These are phyloP conservation scores for Tragelaphus scriptus DNA, from an alignment of 2,113 vertebrate species.

Conservation along the genomic window DNA sequence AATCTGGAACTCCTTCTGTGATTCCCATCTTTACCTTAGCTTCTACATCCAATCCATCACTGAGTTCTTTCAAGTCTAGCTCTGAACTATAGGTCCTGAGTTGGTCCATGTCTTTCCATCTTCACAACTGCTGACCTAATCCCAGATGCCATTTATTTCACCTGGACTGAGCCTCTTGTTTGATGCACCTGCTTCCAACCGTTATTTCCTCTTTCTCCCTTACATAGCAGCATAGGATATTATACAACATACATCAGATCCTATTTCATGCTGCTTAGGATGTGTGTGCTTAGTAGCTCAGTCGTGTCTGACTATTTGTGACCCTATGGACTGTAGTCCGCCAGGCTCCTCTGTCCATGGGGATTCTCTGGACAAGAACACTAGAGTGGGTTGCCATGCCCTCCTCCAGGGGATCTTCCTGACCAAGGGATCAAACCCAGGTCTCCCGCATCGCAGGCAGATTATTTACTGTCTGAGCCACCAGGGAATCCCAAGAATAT, in stretches of 20 bases:
- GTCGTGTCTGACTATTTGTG: not conserved
- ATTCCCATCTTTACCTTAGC: not conserved
- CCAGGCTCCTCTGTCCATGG: not conserved
- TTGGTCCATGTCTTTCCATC: not conserved
- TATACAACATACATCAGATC: not conserved
- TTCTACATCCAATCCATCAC: not conserved
- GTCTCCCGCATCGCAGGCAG: not conserved
- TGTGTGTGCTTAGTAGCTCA: not conserved
- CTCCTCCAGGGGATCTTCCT: not conserved
- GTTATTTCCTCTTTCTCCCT: not conserved
- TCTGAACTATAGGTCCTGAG: not conserved
- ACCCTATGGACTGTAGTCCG: not conserved
- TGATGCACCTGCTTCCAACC: not conserved
- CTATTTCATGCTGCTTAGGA: not conserved
- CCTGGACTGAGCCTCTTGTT: not conserved
- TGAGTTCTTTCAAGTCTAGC: not conserved
- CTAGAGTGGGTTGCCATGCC: not conserved
- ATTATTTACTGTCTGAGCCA: not conserved
- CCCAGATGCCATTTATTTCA: not conserved
- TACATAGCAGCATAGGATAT: not conserved
- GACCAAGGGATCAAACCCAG: not conserved
- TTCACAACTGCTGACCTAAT: not conserved
- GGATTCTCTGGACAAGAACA: not conserved
- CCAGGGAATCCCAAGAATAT: not conserved
- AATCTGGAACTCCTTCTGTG: not conserved